phyloP scores from a whole-genome alignment of 2,888 invertebrate genomes.

The Drymonia ruficornis region DNA sequence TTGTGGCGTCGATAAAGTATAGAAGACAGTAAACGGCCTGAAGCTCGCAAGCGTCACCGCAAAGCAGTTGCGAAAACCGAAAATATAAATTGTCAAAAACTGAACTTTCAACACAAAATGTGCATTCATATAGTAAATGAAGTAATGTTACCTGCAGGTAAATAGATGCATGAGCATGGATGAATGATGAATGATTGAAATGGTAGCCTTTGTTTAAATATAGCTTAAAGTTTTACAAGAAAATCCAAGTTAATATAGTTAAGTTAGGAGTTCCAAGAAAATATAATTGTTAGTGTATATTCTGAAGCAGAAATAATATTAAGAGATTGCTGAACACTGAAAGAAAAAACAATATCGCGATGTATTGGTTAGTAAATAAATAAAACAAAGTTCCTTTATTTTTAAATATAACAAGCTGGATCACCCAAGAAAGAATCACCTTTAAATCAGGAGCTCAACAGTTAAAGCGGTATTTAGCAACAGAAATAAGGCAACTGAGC shows the following conservation, averaged over 20 bases:
- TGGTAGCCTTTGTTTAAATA: no score
- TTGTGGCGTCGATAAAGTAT: neutral
- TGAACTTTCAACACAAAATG: neutral
- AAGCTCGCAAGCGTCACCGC: neutral
- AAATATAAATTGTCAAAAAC: neutral
- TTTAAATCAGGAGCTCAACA: no score
- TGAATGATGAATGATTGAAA: neutral
- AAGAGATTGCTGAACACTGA: neutral
- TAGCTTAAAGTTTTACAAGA: no score
- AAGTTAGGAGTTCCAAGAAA: neutral
- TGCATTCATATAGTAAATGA: neutral
- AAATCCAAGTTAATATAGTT: no score
- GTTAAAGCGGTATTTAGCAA: no score
- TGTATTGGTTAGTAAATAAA: neutral
- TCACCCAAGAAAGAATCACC: no score
- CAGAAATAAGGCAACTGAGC: no score
- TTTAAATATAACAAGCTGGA: no score
- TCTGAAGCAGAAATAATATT: neutral
- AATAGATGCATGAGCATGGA: neutral
- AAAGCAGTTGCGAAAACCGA: neutral
- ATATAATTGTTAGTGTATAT: neutral
- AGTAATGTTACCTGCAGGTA: slow-evolving; percentile 2
- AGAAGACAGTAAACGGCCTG: neutral
- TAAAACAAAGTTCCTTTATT: no score
- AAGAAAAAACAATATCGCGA: neutral